Percentiles rank a stretch among this genome's conserved stretches.
phyloP scores from a whole-genome alignment of 2,888 invertebrate genomes.

The Acleris sparsana region DNA sequence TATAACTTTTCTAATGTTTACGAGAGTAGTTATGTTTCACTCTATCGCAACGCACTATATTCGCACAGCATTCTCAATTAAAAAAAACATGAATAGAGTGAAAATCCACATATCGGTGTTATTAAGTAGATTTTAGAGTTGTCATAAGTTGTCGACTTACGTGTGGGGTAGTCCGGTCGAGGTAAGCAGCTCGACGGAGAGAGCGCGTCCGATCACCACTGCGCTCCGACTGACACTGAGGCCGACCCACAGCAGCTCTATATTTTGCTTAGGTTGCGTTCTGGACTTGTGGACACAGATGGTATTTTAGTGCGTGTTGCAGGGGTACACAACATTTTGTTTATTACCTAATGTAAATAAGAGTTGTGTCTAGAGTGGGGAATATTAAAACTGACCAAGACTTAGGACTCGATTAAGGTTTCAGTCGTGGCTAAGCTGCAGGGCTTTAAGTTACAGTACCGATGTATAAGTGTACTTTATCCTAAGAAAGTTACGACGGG shows the following conservation, averaged over 20 bases:
- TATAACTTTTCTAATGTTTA: not conserved
- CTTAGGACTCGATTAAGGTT: too few species aligned
- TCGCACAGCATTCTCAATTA: conserved; percentile 27
- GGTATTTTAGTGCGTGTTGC: conserved; percentile 50
- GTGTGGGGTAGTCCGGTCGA: conserved; percentile 29
- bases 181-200: conserved; percentile 12
- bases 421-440: too few species aligned
- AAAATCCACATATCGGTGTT: not conserved
- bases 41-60: conserved; percentile 32
- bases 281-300: conserved; percentile 44
- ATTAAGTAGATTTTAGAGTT: conserved; percentile 1
- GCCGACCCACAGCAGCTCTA: conserved; percentile 38
- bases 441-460: too few species aligned
- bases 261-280: conserved; percentile 56
- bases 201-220: conserved; percentile 47
- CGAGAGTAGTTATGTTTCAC: not conserved
- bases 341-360: not conserved
- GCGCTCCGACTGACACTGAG: conserved; percentile 52
- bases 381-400: too few species aligned
- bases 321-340: conserved; percentile 47
- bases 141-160: conserved; percentile 20
- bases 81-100: not conserved
- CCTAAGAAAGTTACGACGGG: too few species aligned
- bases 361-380: too few species aligned
- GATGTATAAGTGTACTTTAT: too few species aligned